Base-by-base conservation (phyloP, 2,888 invertebrate genomes). In the Phalera bucephala region DNA sequence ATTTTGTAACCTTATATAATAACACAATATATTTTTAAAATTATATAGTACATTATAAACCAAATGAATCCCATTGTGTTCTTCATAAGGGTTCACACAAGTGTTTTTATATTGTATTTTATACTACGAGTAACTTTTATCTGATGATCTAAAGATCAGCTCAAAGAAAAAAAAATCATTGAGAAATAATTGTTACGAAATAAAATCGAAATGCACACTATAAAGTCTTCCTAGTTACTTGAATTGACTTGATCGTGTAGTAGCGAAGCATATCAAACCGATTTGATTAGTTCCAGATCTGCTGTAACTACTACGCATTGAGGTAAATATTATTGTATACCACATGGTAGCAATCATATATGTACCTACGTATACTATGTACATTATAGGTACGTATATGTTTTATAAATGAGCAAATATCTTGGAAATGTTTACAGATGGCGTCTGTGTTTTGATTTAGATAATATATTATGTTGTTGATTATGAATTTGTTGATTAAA, bases 231-330 rank as follows among this genome's bases (percentile, higher is more conserved):
- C 2, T 13, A 1, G 26, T 1, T 26, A 13, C 8, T 26, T 26
- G 13, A 13, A 26, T 22, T 22, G 10, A 22, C 3, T 10, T 22
- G n/a, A 6, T 21, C 2, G n/a, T 21, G 5, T 2, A n/a, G n/a
- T 9, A 3, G n/a, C 21, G 21, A n/a, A 36, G 25, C 30, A 11
- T 33, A 33, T 35, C 36, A 35, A 44, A 40, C 38, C 28, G 26
- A 27, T 41, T 46, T 29, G 23, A 44, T 56, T 45, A 14, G 27
- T 42, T 46, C 28, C 33, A 44, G 32, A 45, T 3, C 7, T 17
- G 41, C 19, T n/a, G n/a, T n/a, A n/a, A n/a, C 35, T 36, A 30
- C 35, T 7, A 12, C 22, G 23, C 26, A 33, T 36, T n/a, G n/a
- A 32, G 25, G 17, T 17, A 32, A 37, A 29, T 21, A 29, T 35